phyloP scores from a whole-genome alignment of 2,113 vertebrate species.

The Eublepharis macularius region DNA sequence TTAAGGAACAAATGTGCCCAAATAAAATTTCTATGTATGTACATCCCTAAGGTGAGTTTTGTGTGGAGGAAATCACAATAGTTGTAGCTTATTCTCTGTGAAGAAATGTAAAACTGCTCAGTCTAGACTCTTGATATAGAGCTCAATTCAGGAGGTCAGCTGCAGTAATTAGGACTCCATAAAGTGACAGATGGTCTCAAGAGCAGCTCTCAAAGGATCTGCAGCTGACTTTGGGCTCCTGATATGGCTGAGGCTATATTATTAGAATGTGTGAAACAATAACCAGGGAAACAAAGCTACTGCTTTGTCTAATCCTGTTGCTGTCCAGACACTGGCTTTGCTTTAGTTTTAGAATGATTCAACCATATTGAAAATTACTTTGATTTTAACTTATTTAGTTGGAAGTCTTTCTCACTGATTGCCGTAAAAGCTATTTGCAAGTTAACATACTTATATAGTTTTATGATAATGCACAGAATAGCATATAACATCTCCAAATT shows the following conservation, averaged over 20 bases:
- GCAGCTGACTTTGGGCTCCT: slow-evolving; percentile 6
- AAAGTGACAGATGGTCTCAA: slow-evolving; percentile 18
- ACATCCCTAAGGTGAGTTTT: not conserved
- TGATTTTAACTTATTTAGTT: not conserved
- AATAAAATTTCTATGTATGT: no score
- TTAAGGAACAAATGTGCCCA: no score
- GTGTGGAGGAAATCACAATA: not conserved
- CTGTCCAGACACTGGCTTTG: not conserved
- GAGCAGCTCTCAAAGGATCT: not conserved
- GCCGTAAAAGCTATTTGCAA: not conserved
- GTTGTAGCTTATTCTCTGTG: not conserved
- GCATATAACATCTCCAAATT: no score
- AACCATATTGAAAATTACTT: not conserved
- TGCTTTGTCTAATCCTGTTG: not conserved
- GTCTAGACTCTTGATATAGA: not conserved
- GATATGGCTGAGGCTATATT: not conserved
- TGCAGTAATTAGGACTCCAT: slow-evolving; percentile 1
- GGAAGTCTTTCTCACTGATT: not conserved
- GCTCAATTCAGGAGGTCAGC: not conserved
- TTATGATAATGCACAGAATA: not conserved
- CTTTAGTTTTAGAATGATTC: not conserved
- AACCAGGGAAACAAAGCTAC: not conserved
- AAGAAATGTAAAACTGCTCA: not conserved
- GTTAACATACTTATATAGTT: not conserved
- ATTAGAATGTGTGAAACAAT: not conserved